Percentiles rank a stretch among this genome's conserved stretches.
These are phyloP conservation scores for Limanda limanda DNA, from an alignment of 2,113 vertebrate genomes.

Conservation along the genomic window DNA sequence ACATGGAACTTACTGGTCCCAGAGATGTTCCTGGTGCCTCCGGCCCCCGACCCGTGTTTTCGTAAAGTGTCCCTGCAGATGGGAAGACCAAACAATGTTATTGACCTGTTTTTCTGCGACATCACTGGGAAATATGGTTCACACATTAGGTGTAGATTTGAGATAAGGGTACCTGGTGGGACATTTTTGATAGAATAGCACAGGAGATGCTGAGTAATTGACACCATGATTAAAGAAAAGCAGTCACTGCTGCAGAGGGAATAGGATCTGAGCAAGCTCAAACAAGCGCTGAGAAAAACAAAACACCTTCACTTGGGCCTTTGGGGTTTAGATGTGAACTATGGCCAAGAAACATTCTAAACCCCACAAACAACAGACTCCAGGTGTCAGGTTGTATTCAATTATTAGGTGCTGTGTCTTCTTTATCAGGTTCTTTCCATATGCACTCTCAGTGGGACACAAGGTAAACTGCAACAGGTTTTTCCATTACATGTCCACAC, in stretches of 20 bases:
- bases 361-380: conserved; percentile 19
- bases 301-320: background rate
- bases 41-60: conserved; percentile 94
- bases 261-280: conserved; percentile 14
- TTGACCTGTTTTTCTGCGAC: background rate
- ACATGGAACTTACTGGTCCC: conserved; percentile 98
- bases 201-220: background rate
- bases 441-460: background rate
- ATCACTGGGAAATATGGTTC: background rate
- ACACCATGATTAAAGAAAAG: background rate
- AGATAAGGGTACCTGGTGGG: background rate
- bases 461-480: background rate
- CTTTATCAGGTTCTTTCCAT: background rate
- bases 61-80: conserved; percentile 88
- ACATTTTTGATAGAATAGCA: background rate
- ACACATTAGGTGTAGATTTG: background rate
- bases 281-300: conserved; percentile 18
- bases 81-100: background rate
- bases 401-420: background rate
- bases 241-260: background rate
- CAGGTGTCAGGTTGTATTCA: conserved; percentile 26
- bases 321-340: conserved; percentile 28
- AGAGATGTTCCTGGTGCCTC: conserved; percentile 96
- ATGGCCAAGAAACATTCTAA: conserved; percentile 6
- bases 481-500: background rate